Percentiles rank a stretch among this genome's conserved stretches.
phyloP scores from a whole-genome alignment of 2,888 invertebrate species.

The Melanostoma mellinum region DNA sequence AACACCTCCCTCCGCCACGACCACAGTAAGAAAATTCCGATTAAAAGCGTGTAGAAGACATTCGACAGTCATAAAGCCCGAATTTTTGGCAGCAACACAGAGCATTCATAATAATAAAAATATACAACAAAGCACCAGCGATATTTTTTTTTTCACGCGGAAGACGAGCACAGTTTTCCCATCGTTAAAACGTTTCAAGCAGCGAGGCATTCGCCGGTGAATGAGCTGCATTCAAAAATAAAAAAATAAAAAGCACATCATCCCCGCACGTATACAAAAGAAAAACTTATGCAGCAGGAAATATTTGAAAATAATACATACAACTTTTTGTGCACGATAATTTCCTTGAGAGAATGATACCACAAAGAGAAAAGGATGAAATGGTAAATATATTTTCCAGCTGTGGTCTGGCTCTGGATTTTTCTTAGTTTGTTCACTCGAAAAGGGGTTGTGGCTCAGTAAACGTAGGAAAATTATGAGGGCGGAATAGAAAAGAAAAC shows the following conservation, averaged over 20 bases:
- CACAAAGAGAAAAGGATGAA: slow-evolving; percentile 29
- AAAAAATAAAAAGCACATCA: slow-evolving; percentile 11
- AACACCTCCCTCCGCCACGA: neutral
- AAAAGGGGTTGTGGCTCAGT: neutral
- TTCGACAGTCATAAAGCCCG: slow-evolving; percentile 50
- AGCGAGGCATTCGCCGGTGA: neutral
- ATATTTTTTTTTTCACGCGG: slow-evolving; percentile 29
- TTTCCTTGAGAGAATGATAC: slow-evolving; percentile 33
- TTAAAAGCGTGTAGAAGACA: slow-evolving; percentile 54
- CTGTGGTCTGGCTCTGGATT: slow-evolving; percentile 39
- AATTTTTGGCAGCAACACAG: slow-evolving; percentile 44
- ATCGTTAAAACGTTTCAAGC: slow-evolving; percentile 16
- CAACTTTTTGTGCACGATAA: slow-evolving; percentile 5
- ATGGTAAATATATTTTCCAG: slow-evolving; percentile 56
- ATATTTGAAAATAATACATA: slow-evolving; percentile 33
- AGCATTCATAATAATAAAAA: slow-evolving; percentile 43
- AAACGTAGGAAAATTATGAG: slow-evolving; percentile 36
- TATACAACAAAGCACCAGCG: slow-evolving; percentile 45
- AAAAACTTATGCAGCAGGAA: slow-evolving; percentile 39
- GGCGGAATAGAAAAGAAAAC: slow-evolving; percentile 21
- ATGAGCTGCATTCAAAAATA: slow-evolving; percentile 27
- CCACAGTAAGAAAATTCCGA: slow-evolving; percentile 49
- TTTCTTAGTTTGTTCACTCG: slow-evolving; percentile 2
- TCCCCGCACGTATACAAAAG: slow-evolving; percentile 1
- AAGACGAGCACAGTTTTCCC: slow-evolving; percentile 33